Evolutionary conservation across 2,113 vertebrate species (phyloP), one percentile per base, ranked within the genome.

Genomic region (Puma concolor): DNA sequence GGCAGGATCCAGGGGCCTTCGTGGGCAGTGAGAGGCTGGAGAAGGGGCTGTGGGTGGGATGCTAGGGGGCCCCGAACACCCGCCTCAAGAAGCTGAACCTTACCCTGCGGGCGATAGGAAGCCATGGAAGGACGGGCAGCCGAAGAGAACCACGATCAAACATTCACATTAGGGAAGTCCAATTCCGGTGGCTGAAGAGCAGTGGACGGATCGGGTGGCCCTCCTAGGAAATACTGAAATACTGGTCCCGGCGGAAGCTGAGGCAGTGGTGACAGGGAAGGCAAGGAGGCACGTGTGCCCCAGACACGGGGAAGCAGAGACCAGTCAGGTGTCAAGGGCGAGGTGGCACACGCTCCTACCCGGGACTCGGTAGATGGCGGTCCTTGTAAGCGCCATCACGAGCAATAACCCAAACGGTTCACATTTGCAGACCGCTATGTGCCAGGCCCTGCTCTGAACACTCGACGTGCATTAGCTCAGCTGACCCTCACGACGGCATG

Each of bases 271-370:
- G 71, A 88, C 0, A 0, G 15, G 11, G 41, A 64, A 19, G 76
- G 33, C 4, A 12, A 31, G 63, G 23, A 4, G 36, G 36, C 25
- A 11, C 0, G 0, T 0, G 1, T 31, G 10, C 1, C n/a, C 25
- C 29, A 48, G 71, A 63, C 13, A 33, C 0, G 4, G 12, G 11
- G 38, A 94, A 25, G 52, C 41, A 69, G 14, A 66, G 64, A 23
- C 38, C 41, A 7, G 0, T 16, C 21, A 41, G 52, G 23, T 0
- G 16, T 21, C 5, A 7, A 48, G 41, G 25, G 64, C 1, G 31
- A 92, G 64, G 41, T 31, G 48, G n/a, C 33, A 27, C 1, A 7
- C 7, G 25, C 36, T 52, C 48, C 93, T 25, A 12, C 25, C 29
- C 31, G 44, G 19, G 50, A 15, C 88, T 66, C 1, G 2, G 44